phyloP scores from a whole-genome alignment of 1,140 invertebrate species.

The Eciton burchellii region DNA sequence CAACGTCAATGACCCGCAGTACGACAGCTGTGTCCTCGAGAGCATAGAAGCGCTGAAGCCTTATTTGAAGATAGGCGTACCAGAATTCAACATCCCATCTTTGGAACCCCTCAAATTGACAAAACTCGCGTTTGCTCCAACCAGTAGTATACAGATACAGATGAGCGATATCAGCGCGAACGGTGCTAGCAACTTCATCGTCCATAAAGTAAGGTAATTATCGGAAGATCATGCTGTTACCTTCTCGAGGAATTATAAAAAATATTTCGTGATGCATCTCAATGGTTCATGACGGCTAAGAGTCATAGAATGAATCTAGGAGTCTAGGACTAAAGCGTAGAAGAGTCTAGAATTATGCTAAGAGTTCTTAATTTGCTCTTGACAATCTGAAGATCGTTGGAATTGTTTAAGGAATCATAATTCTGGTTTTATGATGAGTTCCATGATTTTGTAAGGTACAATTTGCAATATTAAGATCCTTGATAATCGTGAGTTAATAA shows the following conservation, averaged over 20 bases:
- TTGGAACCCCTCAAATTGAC: constrained; percentile 88
- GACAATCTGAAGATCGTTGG: too few species aligned
- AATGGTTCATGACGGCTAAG: neutral
- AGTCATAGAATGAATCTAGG: too few species aligned
- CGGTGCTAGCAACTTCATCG: constrained; percentile 87
- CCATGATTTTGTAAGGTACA: too few species aligned
- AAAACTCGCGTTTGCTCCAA: constrained; percentile 86
- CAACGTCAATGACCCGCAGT: constrained; percentile 86
- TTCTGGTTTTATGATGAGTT: too few species aligned
- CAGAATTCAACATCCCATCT: constrained; percentile 87
- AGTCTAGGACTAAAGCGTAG: neutral
- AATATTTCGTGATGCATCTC: neutral
- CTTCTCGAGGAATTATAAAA: neutral
- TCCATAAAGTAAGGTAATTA: constrained; percentile 86
- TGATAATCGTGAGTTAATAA: neutral
- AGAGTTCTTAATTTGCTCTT: too few species aligned
- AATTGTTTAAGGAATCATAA: too few species aligned
- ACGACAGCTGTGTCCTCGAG: constrained; percentile 84
- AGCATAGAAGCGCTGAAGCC: constrained; percentile 85
- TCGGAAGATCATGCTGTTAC: neutral
- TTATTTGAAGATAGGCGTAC: constrained; percentile 81
- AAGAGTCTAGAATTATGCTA: too few species aligned
- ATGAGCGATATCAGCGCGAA: constrained; percentile 86
- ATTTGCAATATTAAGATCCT: neutral
- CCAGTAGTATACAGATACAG: constrained; percentile 85